A percentile compares a stretch with the other conserved stretches of the same genome.
phyloP scores from a whole-genome alignment of 2,888 invertebrate species.

The Eristalis intricaria region DNA sequence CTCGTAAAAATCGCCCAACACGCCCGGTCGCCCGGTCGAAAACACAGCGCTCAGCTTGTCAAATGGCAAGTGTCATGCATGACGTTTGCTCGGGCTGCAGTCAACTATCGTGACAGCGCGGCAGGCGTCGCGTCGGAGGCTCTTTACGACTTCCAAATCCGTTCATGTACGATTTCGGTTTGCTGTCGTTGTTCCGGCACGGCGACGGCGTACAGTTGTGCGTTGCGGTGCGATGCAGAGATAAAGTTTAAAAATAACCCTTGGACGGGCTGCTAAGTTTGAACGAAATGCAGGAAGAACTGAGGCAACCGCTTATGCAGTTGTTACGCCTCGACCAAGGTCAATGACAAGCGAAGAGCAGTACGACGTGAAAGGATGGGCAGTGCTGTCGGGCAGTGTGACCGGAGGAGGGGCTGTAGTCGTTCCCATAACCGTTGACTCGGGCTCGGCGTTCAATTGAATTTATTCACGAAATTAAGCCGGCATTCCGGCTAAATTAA shows the following conservation, averaged over 20 bases:
- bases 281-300: neutral
- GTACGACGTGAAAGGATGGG: neutral
- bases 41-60: neutral
- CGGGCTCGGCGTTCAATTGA: slow-evolving; percentile 15
- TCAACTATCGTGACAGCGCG: too few species aligned
- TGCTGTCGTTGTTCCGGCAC: neutral
- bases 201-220: neutral
- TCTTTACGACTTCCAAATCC: neutral
- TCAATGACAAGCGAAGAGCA: slow-evolving; percentile 34
- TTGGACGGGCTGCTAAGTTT: neutral
- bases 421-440: neutral
- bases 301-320: slow-evolving; percentile 13
- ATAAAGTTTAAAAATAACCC: neutral
- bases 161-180: neutral
- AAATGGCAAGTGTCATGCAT: neutral
- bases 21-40: neutral
- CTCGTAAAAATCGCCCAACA: neutral
- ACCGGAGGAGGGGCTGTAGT: neutral
- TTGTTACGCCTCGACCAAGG: slow-evolving; percentile 24
- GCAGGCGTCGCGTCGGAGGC: too few species aligned
- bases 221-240: neutral
- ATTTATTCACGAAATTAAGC: slow-evolving; percentile 26
- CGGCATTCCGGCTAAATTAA: slow-evolving; percentile 5
- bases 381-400: neutral
- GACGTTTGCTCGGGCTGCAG: neutral